Evolutionary conservation across 2,888 invertebrate genomes (phyloP).

Genomic region (Aspidiotus rigidus): DNA sequence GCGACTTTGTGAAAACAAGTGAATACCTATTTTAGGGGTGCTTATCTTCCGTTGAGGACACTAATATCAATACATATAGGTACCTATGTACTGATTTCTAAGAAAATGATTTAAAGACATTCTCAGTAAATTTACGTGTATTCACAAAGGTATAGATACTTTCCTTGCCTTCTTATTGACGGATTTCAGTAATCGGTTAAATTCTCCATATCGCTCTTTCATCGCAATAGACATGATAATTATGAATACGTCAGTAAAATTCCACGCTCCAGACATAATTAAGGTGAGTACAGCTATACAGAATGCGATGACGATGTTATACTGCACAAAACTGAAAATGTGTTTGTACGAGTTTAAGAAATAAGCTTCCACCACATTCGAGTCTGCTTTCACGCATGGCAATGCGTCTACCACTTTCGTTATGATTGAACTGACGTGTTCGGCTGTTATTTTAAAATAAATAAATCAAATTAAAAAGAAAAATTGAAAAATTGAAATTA

Average conservation of each 20-base stretch:
- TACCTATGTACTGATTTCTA: too few species aligned
- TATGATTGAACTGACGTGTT: slow-evolving; percentile 54
- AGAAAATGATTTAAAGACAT: too few species aligned
- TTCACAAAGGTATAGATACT: not conserved
- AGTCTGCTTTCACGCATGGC: slow-evolving; percentile 43
- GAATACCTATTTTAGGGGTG: too few species aligned
- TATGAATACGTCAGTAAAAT: slow-evolving; percentile 41
- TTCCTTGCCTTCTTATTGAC: slow-evolving; percentile 47
- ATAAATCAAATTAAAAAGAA: slow-evolving; percentile 27
- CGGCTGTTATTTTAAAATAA: slow-evolving; percentile 44
- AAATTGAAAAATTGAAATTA: slow-evolving; percentile 8
- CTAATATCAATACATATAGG: too few species aligned
- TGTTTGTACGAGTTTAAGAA: slow-evolving; percentile 40
- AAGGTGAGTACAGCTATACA: slow-evolving; percentile 37
- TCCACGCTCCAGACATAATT: slow-evolving; percentile 40
- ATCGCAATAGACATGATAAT: slow-evolving; percentile 40
- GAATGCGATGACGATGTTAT: slow-evolving; percentile 35
- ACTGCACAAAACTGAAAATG: slow-evolving; percentile 38
- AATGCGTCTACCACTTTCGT: slow-evolving; percentile 48
- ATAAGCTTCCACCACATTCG: slow-evolving; percentile 41
- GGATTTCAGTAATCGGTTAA: slow-evolving; percentile 46
- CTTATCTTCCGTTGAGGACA: too few species aligned
- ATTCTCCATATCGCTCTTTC: slow-evolving; percentile 39
- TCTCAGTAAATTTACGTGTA: not conserved
- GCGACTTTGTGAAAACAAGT: too few species aligned